Evolutionary conservation across 2,888 invertebrate genomes (phyloP), one percentile per base, ranked within the genome.

Genomic region (Pristionchus maxplancki): DNA sequence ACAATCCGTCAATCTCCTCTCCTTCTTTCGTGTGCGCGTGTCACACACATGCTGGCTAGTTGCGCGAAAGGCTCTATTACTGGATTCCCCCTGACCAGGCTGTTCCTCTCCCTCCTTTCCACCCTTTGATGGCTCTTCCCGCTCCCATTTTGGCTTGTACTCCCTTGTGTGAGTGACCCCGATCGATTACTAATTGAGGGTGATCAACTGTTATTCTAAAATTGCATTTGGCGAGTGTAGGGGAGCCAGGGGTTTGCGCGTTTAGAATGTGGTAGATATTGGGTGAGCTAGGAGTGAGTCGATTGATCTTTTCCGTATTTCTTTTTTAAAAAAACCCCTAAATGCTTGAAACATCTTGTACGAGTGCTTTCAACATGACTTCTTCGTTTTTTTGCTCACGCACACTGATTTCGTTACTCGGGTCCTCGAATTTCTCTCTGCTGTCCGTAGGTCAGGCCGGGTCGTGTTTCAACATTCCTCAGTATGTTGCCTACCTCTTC

Each of bases 1-100:
- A 34, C 58, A 83, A 83, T 83, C 53, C 58, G 31, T 44, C 50
- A 44, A 81, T 81, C 81, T 78, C 78, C 28, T 81, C 48, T 81
- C 48, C 31, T 81, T 50, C 48, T 37, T 40, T 71, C 71, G 71
- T 71, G 20, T 71, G 64, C 17, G 64, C 20, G 74, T 37, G n/a
- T n/a, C 34, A 44, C 58, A 50, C 50, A 53, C 53, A 53, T 58
- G 58, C 20, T 78, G 78, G 78, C 78, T 78, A 78, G 78, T 78
- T 71, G 34, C 31, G 78, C 48, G 58, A n/a, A 4, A 34, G 40
- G 40, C n/a, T 78, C n/a, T 9, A 78, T 78, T 78, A 78, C 78
- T 78, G 78, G 78, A 78, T 78, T 74, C 1, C 48, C 8, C 6
- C 6, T 50, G 34, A 9, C 34, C 86, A 37, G 34, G 71, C 28